These are phyloP conservation scores for Peucedramus taeniatus DNA, from an alignment of 2,113 vertebrate genomes.

Conservation along the genomic window DNA sequence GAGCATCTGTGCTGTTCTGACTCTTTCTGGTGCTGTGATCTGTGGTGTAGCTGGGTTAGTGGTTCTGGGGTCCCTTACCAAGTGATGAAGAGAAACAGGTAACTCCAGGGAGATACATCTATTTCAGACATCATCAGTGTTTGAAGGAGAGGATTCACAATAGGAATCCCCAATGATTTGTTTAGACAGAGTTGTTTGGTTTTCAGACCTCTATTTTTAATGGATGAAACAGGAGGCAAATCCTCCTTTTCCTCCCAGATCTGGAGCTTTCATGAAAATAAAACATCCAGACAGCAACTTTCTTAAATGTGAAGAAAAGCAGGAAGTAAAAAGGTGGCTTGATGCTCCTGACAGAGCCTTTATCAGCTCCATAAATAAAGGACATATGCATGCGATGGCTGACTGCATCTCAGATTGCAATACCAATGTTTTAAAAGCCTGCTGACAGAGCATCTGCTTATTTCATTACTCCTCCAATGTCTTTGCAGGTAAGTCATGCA, in stretches of 20 bases:
- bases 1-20: background rate
- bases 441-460: constrained; percentile 59
- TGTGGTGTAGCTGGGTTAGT: background rate
- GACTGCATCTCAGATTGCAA: constrained; percentile 43
- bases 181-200: background rate
- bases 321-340: background rate
- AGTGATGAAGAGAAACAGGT: background rate
- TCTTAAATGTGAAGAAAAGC: background rate
- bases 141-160: background rate
- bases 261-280: background rate
- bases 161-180: background rate
- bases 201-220: background rate
- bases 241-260: background rate
- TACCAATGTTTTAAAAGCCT: constrained; percentile 54
- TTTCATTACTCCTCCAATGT: constrained; percentile 15
- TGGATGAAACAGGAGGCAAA: background rate
- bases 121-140: background rate
- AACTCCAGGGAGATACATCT: background rate
- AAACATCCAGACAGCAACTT: background rate
- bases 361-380: constrained; percentile 52
- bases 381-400: constrained; percentile 7
- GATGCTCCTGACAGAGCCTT: constrained; percentile 5
- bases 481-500: constrained; percentile 29
- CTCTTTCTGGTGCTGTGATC: background rate
- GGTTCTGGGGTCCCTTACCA: background rate